Percentiles rank a stretch among this genome's conserved stretches.
phyloP scores from a whole-genome alignment of 2,797 vertebrate species.

The Manis crassicaudata region DNA sequence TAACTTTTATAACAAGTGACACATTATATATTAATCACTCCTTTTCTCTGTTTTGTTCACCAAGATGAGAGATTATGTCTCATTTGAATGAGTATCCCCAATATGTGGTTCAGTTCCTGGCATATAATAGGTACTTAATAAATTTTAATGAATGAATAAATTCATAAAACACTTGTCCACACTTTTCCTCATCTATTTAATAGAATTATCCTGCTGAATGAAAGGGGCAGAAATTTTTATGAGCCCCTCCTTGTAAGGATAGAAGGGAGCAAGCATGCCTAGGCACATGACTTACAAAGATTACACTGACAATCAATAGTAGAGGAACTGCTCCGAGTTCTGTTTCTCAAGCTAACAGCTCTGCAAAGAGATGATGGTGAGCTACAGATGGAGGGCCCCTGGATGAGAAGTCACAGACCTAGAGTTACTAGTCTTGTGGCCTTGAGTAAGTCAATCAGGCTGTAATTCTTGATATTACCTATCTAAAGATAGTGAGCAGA shows the following conservation, averaged over 20 bases:
- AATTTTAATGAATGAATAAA: not conserved
- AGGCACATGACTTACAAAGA: not conserved
- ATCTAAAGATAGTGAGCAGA: not conserved
- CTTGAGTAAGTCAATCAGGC: not conserved
- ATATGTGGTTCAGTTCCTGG: not conserved
- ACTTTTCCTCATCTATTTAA: slow-evolving; percentile 20
- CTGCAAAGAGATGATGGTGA: fast-evolving
- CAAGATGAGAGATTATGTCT: not conserved
- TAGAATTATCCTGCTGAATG: not conserved
- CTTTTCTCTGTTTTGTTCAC: not conserved
- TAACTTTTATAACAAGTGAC: not conserved
- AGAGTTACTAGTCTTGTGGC: not conserved
- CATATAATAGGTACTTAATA: not conserved
- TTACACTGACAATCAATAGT: not conserved
- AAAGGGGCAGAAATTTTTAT: not conserved
- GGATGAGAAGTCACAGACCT: not conserved
- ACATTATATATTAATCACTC: not conserved
- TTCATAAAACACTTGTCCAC: not conserved
- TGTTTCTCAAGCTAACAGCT: not conserved
- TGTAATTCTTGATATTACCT: not conserved
- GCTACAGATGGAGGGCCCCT: fast-evolving
- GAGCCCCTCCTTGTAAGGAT: not conserved
- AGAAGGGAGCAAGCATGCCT: not conserved
- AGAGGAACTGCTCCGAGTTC: not conserved
- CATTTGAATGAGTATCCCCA: not conserved